Conservation (phyloP, 2,888 invertebrate species). For the Raillietiella orientalis region DNA sequence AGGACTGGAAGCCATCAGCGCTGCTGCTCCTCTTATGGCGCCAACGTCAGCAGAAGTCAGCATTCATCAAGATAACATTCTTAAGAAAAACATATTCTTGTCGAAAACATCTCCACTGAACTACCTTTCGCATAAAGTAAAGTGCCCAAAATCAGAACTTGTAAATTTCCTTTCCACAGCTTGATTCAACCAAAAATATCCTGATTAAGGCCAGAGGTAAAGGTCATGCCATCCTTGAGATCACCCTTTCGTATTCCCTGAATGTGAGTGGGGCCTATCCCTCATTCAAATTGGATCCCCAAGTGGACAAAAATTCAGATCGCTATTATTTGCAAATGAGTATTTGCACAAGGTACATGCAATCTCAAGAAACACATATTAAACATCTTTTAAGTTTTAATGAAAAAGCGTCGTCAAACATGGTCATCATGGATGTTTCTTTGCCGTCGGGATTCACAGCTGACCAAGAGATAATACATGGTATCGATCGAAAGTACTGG, state of each 20-base stretch:
- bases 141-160: too few relatives aligned
- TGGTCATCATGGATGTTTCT: slow-evolving; percentile 63
- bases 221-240: slow-evolving; percentile 41
- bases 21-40: too few relatives aligned
- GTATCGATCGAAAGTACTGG: slow-evolving; percentile 3
- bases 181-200: too few relatives aligned
- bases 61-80: too few relatives aligned
- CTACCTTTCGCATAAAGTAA: too few relatives aligned
- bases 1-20: too few relatives aligned
- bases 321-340: slow-evolving; percentile 41
- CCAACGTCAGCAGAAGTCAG: too few relatives aligned
- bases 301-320: slow-evolving; percentile 45
- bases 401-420: slow-evolving; percentile 30
- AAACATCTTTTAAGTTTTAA: slow-evolving; percentile 21
- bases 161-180: too few relatives aligned
- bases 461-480: slow-evolving; percentile 25
- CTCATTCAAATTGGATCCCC: slow-evolving; percentile 49
- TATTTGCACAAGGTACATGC: slow-evolving; percentile 22
- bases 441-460: slow-evolving; percentile 71
- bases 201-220: slow-evolving; percentile 42
- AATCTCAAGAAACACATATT: not conserved
- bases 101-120: too few relatives aligned
- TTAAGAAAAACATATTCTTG: too few relatives aligned
- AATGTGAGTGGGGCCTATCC: slow-evolving; percentile 66
- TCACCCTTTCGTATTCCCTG: slow-evolving; percentile 45